Base-by-base conservation (phyloP, 1,140 invertebrate species). In the Ctenoplectra terminalis region DNA sequence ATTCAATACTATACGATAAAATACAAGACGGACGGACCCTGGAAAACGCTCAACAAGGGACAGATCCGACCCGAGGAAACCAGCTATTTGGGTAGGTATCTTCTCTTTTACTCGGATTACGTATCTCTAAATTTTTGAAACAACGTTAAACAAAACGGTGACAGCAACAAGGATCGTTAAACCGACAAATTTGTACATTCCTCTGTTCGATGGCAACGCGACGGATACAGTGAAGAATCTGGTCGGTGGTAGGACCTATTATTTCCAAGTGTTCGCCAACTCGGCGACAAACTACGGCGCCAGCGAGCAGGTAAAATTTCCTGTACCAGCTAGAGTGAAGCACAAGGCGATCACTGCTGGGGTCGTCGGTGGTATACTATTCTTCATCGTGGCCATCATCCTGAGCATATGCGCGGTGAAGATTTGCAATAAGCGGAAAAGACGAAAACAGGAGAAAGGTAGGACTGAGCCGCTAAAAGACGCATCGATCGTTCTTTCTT, bases 401-500 rank as follows among this genome's bases (percentile, higher is more conserved):
- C 95, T 99, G 89, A 98, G 98, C 82, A 97, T 99, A 90, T 99
- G 98, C 95, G 97, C 98, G 87, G 98, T 99, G 89, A 99, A 99
- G 95, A 98, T 98, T 93, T 99, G 98, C 95, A 99, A 99, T 95
- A 98, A 99, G 94, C 95, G 98, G 91, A 99, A 98, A 94, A 95
- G 98, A 94, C 96, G 98, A 95, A 98, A 98, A 96, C 98, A 98
- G 94, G 98, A 99, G 95, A 99, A 98, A 97, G 98, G 98, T 98
- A 95, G 86, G 70, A 61, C 20, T 54, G 72, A n/a, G 56, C 61
- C 58, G 66, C 61, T 46, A 15, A 4, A 43, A 34, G 34, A 15
- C 31, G 60, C 64, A 34, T 77, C 80, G 56, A 56, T 73, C 74
- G 54, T 6, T 67, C 58, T 37, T 50, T 31, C 46, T 54, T 71